phyloP scores from a whole-genome alignment of 1,140 invertebrate genomes.

The Cydia strobilella region DNA sequence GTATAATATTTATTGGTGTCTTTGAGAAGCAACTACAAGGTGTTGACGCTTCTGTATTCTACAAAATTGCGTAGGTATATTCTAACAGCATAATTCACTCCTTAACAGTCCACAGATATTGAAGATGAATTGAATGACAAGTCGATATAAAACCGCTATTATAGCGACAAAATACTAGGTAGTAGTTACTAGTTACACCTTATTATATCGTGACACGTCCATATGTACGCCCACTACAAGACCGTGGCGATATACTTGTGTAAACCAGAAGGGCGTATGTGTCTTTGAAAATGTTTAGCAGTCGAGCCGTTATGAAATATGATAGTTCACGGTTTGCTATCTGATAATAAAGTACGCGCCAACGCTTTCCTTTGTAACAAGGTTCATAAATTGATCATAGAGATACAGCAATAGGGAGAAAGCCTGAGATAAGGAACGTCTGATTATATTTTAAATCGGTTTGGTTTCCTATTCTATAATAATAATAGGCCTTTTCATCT shows the following conservation, averaged over 20 bases:
- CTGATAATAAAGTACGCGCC: slow-evolving; percentile 19
- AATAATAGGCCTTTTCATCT: no score
- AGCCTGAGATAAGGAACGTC: slow-evolving; percentile 8
- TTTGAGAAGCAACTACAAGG: no score
- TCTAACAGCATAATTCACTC: neutral
- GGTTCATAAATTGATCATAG: slow-evolving; percentile 20
- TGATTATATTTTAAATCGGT: neutral
- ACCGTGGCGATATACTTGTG: neutral
- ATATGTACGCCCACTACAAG: neutral
- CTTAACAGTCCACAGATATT: neutral
- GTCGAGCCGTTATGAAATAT: neutral
- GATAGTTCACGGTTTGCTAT: neutral
- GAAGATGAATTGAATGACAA: neutral
- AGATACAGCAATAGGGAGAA: slow-evolving; percentile 4
- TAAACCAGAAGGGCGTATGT: neutral
- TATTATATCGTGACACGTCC: neutral
- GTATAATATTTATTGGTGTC: no score
- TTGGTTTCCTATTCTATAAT: neutral
- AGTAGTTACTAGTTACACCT: neutral
- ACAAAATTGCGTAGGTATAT: neutral
- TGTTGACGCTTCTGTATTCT: no score
- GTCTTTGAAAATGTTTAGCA: neutral
- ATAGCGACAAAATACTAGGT: neutral
- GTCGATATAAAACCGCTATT: neutral
- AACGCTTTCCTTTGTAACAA: slow-evolving; percentile 16